Base-by-base conservation (phyloP, 2,888 invertebrate genomes). In the Platycheirus albimanus region DNA sequence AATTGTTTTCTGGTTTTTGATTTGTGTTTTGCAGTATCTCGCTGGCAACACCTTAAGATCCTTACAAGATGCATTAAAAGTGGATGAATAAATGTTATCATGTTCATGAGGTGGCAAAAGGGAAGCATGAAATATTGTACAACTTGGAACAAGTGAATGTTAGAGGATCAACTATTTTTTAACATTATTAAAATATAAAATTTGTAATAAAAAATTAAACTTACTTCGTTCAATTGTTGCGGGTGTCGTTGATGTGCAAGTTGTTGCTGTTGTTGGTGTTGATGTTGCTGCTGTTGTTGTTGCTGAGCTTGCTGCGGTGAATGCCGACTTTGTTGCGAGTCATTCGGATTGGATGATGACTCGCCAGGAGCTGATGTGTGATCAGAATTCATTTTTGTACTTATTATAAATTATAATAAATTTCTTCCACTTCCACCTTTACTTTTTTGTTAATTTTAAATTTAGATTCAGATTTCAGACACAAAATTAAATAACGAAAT, bases 281-380 rank as follows among this genome's bases (percentile, higher is more conserved):
- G 92, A 91, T 92, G 92, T 90, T 92, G 92, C 85, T 90, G 92
- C 91, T 90, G 92, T 91, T 92, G 91, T 91, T 92, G 92, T 89
- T 92, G 87, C 38, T 89, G 89, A 17, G 51, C 72, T 49, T 83
- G 83, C 72, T 78, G 83, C 64, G 83, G 83, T 52, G 83, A 83
- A 74, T 83, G 83, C 56, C 83, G 72, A 83, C 64, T 83, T 74
- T 83, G 83, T 83, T 83, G 83, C 63, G 83, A 83, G 64, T 83
- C 83, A 83, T 83, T 83, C 56, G 83, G 83, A 69, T 83, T 83
- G 43, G 83, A 83, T 64, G 83, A 83, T 77, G 78, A 74, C 56
- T 83, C 83, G 67, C 83, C 83, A 83, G 83, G 78, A 83, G 74
- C 69, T 64, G 78, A 20, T 63, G 72, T 52, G 41, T 78, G 83